Conservation (phyloP, 2,113 vertebrate species). For the Lathamus discolor region DNA sequence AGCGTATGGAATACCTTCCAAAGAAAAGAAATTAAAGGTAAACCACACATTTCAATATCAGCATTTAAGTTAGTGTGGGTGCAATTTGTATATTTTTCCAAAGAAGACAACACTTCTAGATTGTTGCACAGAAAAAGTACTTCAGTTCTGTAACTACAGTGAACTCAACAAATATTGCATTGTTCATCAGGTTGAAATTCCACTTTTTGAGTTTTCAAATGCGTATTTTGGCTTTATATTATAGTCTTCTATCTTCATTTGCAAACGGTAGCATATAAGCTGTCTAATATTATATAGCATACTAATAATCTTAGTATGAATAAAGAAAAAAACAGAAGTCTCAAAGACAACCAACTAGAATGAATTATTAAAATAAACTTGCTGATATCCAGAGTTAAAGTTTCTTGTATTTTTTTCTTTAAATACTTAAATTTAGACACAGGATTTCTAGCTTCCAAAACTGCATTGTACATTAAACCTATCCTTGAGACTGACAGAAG, state of each 20-base stretch:
- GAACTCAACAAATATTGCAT: not conserved
- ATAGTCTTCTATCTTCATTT: not conserved
- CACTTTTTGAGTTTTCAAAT: not conserved
- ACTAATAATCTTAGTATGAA: not conserved
- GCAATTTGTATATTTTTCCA: not conserved
- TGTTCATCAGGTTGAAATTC: not conserved
- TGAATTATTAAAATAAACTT: not conserved
- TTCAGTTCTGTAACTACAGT: not conserved
- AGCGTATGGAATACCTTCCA: not conserved
- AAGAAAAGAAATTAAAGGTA: not conserved
- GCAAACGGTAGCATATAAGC: not conserved
- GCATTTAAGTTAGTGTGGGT: not conserved
- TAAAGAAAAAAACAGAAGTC: not conserved
- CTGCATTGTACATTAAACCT: not conserved
- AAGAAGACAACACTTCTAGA: not conserved
- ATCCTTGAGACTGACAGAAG: not conserved
- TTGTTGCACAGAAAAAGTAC: not conserved
- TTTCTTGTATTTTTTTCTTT: not conserved
- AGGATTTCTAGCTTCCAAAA: not conserved
- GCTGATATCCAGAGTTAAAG: not conserved
- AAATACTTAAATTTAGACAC: not conserved
- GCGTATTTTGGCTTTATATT: not conserved
- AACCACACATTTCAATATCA: not conserved
- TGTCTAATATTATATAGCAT: not conserved
- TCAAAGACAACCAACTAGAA: not conserved